Conservation (phyloP, 2,797 vertebrate genomes). For the Philypnodon macrostomus region DNA sequence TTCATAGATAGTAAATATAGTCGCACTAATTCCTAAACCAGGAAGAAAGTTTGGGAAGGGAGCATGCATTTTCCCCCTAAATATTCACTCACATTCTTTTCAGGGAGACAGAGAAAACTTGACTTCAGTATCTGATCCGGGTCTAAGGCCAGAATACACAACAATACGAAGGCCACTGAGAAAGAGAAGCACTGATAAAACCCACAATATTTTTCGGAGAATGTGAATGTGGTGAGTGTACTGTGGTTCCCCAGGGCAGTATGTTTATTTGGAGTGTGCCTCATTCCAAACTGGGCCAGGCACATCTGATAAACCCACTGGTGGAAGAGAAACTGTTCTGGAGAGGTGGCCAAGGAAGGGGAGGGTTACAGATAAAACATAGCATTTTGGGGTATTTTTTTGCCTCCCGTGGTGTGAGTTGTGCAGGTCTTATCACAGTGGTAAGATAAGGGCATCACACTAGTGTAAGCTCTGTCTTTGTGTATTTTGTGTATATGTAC, state of each 20-base stretch:
- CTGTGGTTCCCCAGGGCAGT: conserved; percentile 36
- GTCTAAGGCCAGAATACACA: conserved; percentile 46
- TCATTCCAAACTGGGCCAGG: conserved; percentile 57
- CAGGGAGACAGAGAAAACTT: conserved; percentile 17
- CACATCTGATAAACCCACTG: conserved; percentile 63
- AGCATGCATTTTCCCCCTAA: conserved; percentile 18
- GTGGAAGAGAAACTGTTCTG: conserved; percentile 41
- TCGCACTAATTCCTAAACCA: too few species aligned
- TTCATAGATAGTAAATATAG: too few species aligned
- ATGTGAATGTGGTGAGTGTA: conserved; percentile 39
- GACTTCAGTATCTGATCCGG: conserved; percentile 5
- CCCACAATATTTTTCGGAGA: conserved; percentile 52
- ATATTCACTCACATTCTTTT: conserved; percentile 27
- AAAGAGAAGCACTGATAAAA: conserved; percentile 47
- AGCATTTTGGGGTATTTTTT: conserved; percentile 39
- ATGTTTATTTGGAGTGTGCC: conserved; percentile 63
- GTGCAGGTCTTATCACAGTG: conserved; percentile 41
- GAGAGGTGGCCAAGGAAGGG: conserved; percentile 29
- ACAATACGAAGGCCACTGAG: conserved; percentile 43
- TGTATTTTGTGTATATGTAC: neutral
- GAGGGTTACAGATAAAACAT: conserved; percentile 52
- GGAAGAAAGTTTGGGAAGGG: conserved; percentile 17
- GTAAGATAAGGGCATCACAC: conserved; percentile 44
- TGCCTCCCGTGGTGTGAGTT: conserved; percentile 28
- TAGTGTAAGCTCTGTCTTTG: conserved; percentile 2